A percentile compares a stretch with the other conserved stretches of the same genome.
These are phyloP conservation scores for Peromyscus aztecus DNA, from an alignment of 2,797 vertebrate genomes.

Conservation along the genomic window DNA sequence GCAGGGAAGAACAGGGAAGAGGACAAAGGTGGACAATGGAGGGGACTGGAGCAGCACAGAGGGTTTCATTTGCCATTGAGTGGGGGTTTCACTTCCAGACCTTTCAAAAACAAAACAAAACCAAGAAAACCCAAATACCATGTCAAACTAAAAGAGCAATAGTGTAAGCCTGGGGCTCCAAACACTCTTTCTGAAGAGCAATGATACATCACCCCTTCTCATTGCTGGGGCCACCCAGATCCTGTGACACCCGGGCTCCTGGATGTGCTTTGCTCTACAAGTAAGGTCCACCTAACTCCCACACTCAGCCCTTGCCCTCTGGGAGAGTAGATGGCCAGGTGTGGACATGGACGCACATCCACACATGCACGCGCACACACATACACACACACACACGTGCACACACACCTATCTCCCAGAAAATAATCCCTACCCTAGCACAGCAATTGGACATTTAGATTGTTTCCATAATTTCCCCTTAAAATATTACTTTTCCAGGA, in stretches of 20 bases:
- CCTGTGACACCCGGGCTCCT: slow-evolving; percentile 77
- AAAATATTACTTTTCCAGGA: slow-evolving; percentile 83
- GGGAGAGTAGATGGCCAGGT: background rate
- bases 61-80: slow-evolving; percentile 74
- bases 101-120: slow-evolving; percentile 78
- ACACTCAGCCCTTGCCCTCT: background rate
- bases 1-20: background rate
- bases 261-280: slow-evolving; percentile 87
- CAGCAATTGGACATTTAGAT: slow-evolving; percentile 85
- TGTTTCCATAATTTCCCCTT: slow-evolving; percentile 85
- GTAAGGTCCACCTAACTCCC: slow-evolving; percentile 80
- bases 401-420: slow-evolving; percentile 40
- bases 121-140: slow-evolving; percentile 79
- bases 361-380: too few species aligned
- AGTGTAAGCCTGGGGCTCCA: slow-evolving; percentile 75
- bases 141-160: slow-evolving; percentile 79
- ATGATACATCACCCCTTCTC: slow-evolving; percentile 79
- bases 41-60: slow-evolving; percentile 79
- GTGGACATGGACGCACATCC: background rate
- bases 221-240: slow-evolving; percentile 79
- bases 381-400: background rate
- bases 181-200: slow-evolving; percentile 71
- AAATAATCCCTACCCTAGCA: slow-evolving; percentile 85
- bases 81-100: slow-evolving; percentile 76
- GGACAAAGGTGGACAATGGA: slow-evolving; percentile 28